Evolutionary conservation across 2,888 invertebrate genomes (phyloP).

Genomic region (Acleris emargana): DNA sequence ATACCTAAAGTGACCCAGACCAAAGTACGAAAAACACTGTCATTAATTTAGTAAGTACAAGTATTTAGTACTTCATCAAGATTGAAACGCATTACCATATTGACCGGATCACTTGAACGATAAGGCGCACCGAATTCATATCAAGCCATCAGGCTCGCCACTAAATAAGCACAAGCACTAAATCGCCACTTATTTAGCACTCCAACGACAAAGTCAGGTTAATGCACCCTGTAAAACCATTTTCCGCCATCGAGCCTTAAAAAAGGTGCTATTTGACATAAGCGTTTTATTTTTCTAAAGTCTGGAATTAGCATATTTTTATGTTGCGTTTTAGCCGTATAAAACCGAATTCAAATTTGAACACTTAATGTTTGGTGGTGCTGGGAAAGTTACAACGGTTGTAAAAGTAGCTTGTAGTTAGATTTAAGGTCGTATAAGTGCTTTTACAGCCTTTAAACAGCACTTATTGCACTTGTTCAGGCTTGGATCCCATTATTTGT

Average conservation of each 20-base stretch:
- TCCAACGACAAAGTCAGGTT: conserved; percentile 19
- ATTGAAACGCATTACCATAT: conserved; percentile 3
- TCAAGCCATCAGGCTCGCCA: conserved; percentile 1
- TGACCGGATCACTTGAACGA: conserved; percentile 10
- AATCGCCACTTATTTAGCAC: conserved; percentile 5
- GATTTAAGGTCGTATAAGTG: background rate
- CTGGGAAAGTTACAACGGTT: background rate
- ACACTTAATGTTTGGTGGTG: background rate
- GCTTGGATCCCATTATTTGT: too few species aligned
- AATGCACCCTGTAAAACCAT: conserved; percentile 15
- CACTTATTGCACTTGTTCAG: background rate
- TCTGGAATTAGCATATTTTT: conserved; percentile 14
- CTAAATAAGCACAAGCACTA: background rate
- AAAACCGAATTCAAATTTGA: conserved; percentile 10
- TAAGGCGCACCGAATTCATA: conserved; percentile 1
- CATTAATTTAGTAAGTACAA: conserved; percentile 9
- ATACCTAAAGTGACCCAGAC: background rate
- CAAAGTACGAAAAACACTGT: background rate
- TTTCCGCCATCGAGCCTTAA: background rate
- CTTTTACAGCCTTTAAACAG: background rate
- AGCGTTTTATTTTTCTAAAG: conserved; percentile 17
- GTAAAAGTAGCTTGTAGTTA: conserved; percentile 14
- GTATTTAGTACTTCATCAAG: conserved; percentile 6
- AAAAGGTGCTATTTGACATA: conserved; percentile 22
- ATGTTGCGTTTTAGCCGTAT: conserved; percentile 3